Evolutionary conservation across 1,140 invertebrate genomes (phyloP), one percentile per base, ranked within the genome.

Genomic region (Brachionus paranguensis): DNA sequence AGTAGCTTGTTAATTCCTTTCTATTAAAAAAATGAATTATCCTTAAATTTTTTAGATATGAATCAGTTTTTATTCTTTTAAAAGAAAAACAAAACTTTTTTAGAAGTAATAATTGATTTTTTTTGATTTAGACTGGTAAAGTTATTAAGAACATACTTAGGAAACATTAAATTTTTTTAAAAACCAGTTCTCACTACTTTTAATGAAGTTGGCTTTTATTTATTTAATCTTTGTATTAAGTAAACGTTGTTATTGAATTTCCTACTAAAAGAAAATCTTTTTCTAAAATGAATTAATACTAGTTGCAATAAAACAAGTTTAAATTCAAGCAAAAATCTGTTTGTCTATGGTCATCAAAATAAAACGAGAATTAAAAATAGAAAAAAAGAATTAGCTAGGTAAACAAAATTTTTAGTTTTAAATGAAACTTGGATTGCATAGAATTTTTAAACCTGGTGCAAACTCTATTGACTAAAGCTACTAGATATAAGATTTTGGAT

Each of bases 321-420:
- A 37, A 72, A 41, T 47, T 43, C 12, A 72, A 72, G 12, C 37
- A 17, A 41, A 43, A 43, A 43, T 72, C 68, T 72, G 68, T 72
- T 70, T 72, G 68, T 72, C 68, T 72, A 17, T 72, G 68, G 68
- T 72, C 68, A 45, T 72, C 37, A 72, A 43, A 72, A 72, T 37
- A 72, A 72, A 17, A 37, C 65, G 33, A 70, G n/a, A n/a, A 37
- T 14, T 37, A 70, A 68, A 68, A 68, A 14, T 29, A n/a, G 8
- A 43, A 72, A 43, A 33, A 72, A 43, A 41, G 6, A 43, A 68
- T 72, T 72, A 20, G 17, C 20, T 72, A 43, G 43, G 68, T 72
- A 72, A 72, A 72, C 37, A 72, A 72, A 68, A 72, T 37, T 72
- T 72, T 17, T 20, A 60, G 53, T 20, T 60, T 60, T 6, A 60